Base-by-base conservation (phyloP, 2,888 invertebrate genomes). In the Teinopalpus imperialis region DNA sequence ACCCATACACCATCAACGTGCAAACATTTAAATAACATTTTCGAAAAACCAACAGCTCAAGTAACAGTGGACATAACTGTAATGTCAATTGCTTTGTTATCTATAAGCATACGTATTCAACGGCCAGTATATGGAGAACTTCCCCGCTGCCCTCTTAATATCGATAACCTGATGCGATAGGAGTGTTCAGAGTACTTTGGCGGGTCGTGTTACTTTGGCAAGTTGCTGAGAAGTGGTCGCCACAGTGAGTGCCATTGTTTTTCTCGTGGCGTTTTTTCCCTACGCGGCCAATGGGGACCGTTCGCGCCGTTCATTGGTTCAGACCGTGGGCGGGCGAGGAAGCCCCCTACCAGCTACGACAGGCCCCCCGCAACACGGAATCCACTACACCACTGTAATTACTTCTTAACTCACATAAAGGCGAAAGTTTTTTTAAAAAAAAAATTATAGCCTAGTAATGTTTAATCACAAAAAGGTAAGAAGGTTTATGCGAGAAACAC, bases 201-300 rank as follows among this genome's bases (percentile, higher is more conserved):
- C 6, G 16, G 37, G 27, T 52, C 52, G 53, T 16, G 41, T 32
- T 65, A 66, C 51, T 48, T 40, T 54, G 57, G 61, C 71, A 60
- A 72, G 61, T 61, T 50, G 48, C 52, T 64, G 73, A 59, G 53
- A 54, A 58, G 51, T 54, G 48, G 50, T 48, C 43, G 53, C 45
- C 40, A 52, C 51, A 53, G 52, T 39, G 57, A 77, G 74, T 77
- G 81, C 82, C 85, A 86, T 86, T 85, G 86, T 85, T 82, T 81
- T 81, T 80, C 75, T 74, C 72, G 54, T 58, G 48, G 52, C 61
- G 63, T 69, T 71, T 57, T 57, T 58, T 54, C 51, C 49, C 66
- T 64, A 65, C 63, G 63, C 69, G 61, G 49, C 82, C 81, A 82
- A 81, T 83, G 57, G 70, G 63, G 60, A 50, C 49, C 61, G 54